Evolutionary conservation across 2,888 invertebrate species (phyloP).

Genomic region (Melanchra persicariae): DNA sequence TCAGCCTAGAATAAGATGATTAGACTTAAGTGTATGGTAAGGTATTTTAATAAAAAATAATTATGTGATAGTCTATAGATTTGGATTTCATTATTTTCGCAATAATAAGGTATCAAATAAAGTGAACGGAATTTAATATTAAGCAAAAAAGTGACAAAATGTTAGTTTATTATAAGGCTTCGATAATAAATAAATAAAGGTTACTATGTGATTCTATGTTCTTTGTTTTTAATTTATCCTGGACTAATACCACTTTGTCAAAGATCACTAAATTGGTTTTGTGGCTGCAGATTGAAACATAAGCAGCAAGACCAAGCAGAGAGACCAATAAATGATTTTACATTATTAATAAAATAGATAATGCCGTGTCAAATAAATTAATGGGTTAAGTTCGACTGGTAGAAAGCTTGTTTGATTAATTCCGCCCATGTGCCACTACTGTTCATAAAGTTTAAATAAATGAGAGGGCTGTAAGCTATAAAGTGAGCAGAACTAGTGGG

Average conservation of each 20-base stretch:
- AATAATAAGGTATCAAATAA: background rate
- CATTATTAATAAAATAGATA: too few relatives aligned
- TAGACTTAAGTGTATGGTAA: slow-evolving; percentile 17
- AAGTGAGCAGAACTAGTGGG: too few relatives aligned
- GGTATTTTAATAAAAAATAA: background rate
- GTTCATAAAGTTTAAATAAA: too few relatives aligned
- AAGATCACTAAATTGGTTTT: too few relatives aligned
- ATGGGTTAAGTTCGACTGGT: too few relatives aligned
- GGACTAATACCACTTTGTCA: background rate
- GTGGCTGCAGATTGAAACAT: background rate
- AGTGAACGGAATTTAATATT: background rate
- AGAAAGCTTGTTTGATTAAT: too few relatives aligned
- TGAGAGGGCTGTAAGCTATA: too few relatives aligned
- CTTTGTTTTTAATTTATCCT: slow-evolving; percentile 44
- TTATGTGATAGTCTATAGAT: background rate
- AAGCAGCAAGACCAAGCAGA: too few relatives aligned
- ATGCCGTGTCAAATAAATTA: too few relatives aligned
- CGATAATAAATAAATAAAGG: slow-evolving; percentile 32
- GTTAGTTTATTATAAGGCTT: slow-evolving; percentile 8
- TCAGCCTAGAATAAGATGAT: slow-evolving; percentile 21
- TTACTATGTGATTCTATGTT: slow-evolving; percentile 1
- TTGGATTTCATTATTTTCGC: background rate
- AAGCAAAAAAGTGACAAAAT: slow-evolving; percentile 13
- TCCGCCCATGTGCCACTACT: too few relatives aligned
- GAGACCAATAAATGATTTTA: too few relatives aligned